phyloP scores from a whole-genome alignment of 2,888 invertebrate species.

The Xestia ashworthii region DNA sequence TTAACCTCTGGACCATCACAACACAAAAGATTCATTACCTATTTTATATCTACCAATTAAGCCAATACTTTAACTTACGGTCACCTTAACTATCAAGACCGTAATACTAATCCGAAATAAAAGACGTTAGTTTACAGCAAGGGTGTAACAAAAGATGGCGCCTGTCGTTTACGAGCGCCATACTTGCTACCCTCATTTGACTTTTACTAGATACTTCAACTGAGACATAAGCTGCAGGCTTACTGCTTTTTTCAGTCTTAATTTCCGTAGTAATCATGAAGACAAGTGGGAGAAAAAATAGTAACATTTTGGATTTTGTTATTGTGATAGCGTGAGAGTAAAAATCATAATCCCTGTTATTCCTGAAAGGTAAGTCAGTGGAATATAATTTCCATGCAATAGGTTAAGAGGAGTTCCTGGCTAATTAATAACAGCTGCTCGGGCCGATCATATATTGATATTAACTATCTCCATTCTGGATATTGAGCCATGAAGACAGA shows the following conservation, averaged over 20 bases:
- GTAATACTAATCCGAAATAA: slow-evolving; percentile 22
- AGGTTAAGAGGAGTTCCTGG: no score
- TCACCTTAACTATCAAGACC: not conserved
- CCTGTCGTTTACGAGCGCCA: slow-evolving; percentile 56
- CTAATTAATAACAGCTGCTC: no score
- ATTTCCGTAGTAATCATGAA: slow-evolving; percentile 41
- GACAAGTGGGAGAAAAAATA: not conserved
- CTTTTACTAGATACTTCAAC: slow-evolving; percentile 59
- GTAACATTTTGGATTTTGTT: not conserved
- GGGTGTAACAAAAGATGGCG: slow-evolving; percentile 42
- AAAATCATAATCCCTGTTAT: no score
- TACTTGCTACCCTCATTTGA: slow-evolving; percentile 62
- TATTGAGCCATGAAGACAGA: slow-evolving; percentile 29
- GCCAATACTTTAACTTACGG: not conserved
- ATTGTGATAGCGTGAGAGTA: not conserved
- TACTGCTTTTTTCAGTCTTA: slow-evolving; percentile 31
- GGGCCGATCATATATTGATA: slow-evolving; percentile 36
- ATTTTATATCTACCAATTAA: not conserved
- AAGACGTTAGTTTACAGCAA: slow-evolving; percentile 39
- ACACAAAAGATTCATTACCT: not conserved
- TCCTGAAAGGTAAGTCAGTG: no score
- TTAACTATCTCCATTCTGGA: slow-evolving; percentile 54
- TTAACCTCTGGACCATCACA: not conserved
- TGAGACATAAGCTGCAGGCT: slow-evolving; percentile 57
- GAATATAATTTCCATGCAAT: no score